A percentile compares a stretch with the other conserved stretches of the same genome.
Evolutionary conservation across 2,888 invertebrate species (phyloP).

Genomic region (Ashinkailepas kermadecensis): DNA sequence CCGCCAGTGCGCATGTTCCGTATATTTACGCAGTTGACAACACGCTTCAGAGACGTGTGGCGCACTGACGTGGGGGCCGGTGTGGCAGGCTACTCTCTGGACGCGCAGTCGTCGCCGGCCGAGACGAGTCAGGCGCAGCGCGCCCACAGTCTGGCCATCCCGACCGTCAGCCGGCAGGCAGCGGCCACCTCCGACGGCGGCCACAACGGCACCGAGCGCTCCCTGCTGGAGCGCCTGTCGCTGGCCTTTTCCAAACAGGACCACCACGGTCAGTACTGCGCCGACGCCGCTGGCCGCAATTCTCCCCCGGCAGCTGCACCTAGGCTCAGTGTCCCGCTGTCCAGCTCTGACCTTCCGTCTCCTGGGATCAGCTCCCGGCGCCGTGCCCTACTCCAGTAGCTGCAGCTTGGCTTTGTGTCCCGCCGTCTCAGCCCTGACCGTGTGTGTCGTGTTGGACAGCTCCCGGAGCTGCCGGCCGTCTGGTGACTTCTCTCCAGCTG

Average conservation of each 20-base stretch:
- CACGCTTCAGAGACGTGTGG: no score
- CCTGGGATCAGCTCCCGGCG: neutral
- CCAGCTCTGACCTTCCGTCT: neutral
- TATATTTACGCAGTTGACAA: no score
- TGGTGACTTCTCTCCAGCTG: no score
- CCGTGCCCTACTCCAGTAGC: neutral
- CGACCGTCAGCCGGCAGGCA: neutral
- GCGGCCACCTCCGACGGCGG: neutral
- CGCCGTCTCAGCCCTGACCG: no score
- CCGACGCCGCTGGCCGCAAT: no score
- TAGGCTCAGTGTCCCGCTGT: neutral
- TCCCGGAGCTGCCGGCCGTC: no score
- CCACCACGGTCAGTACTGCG: neutral
- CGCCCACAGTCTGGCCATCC: neutral
- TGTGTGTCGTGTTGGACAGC: no score
- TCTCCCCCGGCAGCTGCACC: no score
- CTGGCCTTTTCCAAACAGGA: constrained; percentile 16
- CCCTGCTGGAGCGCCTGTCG: constrained; percentile 4
- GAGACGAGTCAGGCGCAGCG: neutral
- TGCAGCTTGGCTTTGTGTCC: neutral
- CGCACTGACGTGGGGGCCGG: neutral
- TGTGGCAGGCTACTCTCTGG: neutral
- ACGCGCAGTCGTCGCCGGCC: neutral
- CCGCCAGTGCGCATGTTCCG: neutral
- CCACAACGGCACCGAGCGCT: neutral